Evolutionary conservation across 2,113 vertebrate species (phyloP).

Genomic region (Tragelaphus scriptus): DNA sequence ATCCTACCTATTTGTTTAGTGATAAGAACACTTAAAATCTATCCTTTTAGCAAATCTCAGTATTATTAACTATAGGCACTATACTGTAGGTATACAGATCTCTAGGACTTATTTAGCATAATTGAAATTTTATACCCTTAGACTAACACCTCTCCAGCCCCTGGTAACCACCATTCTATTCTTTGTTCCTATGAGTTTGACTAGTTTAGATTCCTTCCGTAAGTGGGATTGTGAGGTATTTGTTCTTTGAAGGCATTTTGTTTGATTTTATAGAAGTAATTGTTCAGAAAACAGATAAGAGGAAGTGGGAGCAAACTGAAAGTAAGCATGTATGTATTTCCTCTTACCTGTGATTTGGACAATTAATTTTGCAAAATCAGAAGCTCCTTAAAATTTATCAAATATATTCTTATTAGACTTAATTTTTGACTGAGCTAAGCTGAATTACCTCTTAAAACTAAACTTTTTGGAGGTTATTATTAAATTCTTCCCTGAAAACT

Average conservation of each 20-base stretch:
- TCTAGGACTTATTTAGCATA: neutral
- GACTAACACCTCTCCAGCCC: neutral
- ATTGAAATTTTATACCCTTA: neutral
- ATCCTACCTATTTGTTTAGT: neutral
- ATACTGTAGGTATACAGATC: neutral
- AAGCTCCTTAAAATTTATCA: neutral
- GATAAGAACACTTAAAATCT: neutral
- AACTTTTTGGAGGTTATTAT: neutral
- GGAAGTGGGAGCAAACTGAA: neutral
- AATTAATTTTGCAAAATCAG: neutral
- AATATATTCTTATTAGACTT: neutral
- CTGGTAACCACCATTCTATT: neutral
- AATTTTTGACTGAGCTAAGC: neutral
- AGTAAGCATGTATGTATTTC: neutral
- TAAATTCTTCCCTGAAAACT: neutral
- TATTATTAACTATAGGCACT: neutral
- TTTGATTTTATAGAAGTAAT: neutral
- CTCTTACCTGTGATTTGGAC: neutral
- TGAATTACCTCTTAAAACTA: neutral
- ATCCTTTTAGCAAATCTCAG: neutral
- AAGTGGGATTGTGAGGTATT: neutral
- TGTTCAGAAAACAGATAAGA: neutral
- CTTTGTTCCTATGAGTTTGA: neutral
- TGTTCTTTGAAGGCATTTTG: neutral
- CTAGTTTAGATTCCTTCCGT: neutral